A percentile compares a stretch with the other conserved stretches of the same genome.
Conservation (phyloP, 2,888 invertebrate genomes). For the Ochropleura plecta region DNA sequence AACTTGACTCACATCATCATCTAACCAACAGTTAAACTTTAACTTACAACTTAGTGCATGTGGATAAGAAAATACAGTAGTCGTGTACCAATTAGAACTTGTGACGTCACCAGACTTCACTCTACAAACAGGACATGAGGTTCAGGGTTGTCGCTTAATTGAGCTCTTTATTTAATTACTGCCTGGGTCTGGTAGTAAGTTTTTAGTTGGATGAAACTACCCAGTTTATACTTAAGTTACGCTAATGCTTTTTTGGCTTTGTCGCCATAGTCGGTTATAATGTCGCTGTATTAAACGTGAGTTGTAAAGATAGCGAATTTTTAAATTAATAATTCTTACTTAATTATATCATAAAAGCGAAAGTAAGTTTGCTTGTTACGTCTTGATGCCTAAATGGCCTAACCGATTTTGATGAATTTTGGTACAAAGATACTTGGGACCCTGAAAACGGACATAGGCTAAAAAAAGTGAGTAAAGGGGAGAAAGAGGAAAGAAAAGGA, state of each 20-base stretch:
- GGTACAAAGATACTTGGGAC: too few species aligned
- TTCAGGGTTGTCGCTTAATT: constrained; percentile 55
- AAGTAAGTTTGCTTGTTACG: too few species aligned
- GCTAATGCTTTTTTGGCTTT: not conserved
- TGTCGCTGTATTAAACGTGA: not conserved
- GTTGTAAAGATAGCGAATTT: too few species aligned
- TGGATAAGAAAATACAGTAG: constrained; percentile 53
- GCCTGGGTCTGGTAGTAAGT: not conserved
- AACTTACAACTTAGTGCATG: constrained; percentile 25
- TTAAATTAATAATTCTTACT: too few species aligned
- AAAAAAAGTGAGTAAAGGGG: too few species aligned
- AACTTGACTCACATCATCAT: constrained; percentile 19
- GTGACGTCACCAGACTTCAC: constrained; percentile 56
- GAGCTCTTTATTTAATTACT: constrained; percentile 35
- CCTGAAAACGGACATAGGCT: too few species aligned
- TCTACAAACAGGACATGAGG: constrained; percentile 47
- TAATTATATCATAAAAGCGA: too few species aligned
- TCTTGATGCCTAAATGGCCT: too few species aligned
- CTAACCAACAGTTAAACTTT: constrained; percentile 40
- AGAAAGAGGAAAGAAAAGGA: too few species aligned
- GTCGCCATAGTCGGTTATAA: too few species aligned
- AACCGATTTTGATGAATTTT: too few species aligned
- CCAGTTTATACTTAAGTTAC: not conserved
- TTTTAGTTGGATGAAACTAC: constrained; percentile 5
- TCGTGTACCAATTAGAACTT: constrained; percentile 61